phyloP scores from a whole-genome alignment of 2,797 vertebrate genomes.

The Prunella strophiata region DNA sequence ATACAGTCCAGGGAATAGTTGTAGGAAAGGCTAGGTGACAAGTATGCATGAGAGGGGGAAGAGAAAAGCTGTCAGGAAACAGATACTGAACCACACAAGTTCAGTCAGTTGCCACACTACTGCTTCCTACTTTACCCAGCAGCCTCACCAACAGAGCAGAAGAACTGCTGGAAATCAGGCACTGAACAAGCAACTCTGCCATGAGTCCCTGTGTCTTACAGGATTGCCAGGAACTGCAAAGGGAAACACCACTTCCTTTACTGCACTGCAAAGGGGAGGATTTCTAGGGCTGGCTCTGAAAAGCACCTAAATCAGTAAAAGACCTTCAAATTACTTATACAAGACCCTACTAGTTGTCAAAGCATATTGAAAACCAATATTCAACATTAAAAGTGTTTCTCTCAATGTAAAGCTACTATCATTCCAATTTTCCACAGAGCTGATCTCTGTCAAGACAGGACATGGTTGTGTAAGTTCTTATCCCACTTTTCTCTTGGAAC shows the following conservation, averaged over 20 bases:
- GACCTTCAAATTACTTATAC: not conserved
- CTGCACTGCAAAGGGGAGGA: not conserved
- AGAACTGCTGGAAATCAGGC: not conserved
- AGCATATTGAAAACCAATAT: not conserved
- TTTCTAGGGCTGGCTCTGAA: not conserved
- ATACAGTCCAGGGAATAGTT: not conserved
- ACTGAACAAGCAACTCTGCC: not conserved
- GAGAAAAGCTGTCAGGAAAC: slow-evolving; percentile 12
- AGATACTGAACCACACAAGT: not conserved
- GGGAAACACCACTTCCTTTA: not conserved
- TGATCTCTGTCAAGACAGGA: not conserved
- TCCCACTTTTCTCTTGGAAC: not conserved
- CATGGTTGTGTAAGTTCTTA: not conserved
- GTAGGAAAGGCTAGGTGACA: not conserved
- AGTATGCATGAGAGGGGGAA: not conserved
- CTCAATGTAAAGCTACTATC: not conserved
- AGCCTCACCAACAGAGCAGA: not conserved
- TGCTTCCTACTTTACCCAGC: not conserved
- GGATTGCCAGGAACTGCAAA: not conserved
- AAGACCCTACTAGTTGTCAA: not conserved
- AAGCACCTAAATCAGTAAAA: not conserved
- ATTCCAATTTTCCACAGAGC: not conserved
- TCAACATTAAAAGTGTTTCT: not conserved
- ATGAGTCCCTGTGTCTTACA: not conserved
- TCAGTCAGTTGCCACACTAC: not conserved